Conservation (phyloP, 2,113 vertebrate genomes). For the Hyaena hyaena region DNA sequence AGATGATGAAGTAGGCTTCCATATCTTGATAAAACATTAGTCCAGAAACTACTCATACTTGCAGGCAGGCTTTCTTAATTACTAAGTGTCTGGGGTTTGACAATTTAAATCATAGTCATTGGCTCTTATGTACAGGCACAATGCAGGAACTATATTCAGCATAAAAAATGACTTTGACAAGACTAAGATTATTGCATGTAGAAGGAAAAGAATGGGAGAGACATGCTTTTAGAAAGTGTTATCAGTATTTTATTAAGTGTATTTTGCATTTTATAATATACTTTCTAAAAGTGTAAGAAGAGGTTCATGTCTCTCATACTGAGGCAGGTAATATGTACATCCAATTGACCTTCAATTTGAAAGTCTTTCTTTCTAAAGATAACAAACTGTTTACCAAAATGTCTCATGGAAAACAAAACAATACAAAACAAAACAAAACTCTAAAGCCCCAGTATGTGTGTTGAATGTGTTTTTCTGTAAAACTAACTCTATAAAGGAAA, state of each 20-base stretch:
- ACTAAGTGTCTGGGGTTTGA: background rate
- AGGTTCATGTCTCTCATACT: background rate
- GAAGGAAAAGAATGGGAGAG: background rate
- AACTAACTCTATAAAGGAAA: background rate
- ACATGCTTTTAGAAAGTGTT: background rate
- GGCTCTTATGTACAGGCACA: background rate
- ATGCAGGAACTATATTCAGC: background rate
- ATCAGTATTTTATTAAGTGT: background rate
- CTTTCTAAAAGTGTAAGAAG: background rate
- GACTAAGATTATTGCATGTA: background rate
- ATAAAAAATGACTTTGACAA: background rate
- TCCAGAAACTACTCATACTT: background rate
- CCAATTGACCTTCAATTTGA: background rate
- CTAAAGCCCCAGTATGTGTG: background rate
- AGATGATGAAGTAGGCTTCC: background rate
- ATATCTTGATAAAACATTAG: background rate
- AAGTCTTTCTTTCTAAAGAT: background rate
- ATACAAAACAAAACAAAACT: background rate
- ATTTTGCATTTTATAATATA: background rate
- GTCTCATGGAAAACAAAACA: background rate
- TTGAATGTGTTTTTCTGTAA: background rate
- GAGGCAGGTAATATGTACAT: background rate
- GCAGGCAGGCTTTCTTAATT: background rate
- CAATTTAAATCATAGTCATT: background rate
- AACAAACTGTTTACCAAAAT: background rate